phyloP scores from a whole-genome alignment of 2,113 vertebrate genomes.

The Nannobrachium achirus region DNA sequence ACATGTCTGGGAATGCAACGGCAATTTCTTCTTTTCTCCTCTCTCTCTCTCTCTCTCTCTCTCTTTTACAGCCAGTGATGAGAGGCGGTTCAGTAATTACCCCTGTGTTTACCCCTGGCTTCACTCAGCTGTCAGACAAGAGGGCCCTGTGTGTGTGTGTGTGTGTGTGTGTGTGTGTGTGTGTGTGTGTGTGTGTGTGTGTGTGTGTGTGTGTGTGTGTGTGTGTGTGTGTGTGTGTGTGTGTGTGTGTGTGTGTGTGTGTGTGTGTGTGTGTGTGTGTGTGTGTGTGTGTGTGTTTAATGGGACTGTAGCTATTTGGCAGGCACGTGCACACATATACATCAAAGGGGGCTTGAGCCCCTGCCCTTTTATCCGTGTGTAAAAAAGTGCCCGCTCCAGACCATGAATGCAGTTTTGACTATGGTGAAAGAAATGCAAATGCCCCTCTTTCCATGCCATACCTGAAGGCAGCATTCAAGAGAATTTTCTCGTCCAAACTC shows the following conservation, averaged over 20 bases:
- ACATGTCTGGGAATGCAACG: neutral
- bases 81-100: constrained; percentile 40
- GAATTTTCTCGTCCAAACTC: too few relatives aligned
- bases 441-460: too few relatives aligned
- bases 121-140: constrained; percentile 50
- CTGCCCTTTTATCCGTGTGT: too few relatives aligned
- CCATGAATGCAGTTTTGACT: too few relatives aligned
- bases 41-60: neutral
- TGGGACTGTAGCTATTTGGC: too few relatives aligned
- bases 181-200: neutral
- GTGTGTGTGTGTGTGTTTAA: too few relatives aligned
- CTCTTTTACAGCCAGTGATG: constrained; percentile 32
- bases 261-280: neutral
- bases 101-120: constrained; percentile 45
- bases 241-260: constrained; percentile 6
- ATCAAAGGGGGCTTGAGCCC: too few relatives aligned
- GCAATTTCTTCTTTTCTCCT: neutral
- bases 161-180: neutral
- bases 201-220: constrained; percentile 6
- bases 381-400: too few relatives aligned
- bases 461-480: too few relatives aligned
- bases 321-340: too few relatives aligned
- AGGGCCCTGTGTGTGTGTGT: neutral
- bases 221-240: neutral
- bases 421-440: too few relatives aligned